phyloP scores from a whole-genome alignment of 1,140 invertebrate genomes.

The Belonocnema kinseyi region DNA sequence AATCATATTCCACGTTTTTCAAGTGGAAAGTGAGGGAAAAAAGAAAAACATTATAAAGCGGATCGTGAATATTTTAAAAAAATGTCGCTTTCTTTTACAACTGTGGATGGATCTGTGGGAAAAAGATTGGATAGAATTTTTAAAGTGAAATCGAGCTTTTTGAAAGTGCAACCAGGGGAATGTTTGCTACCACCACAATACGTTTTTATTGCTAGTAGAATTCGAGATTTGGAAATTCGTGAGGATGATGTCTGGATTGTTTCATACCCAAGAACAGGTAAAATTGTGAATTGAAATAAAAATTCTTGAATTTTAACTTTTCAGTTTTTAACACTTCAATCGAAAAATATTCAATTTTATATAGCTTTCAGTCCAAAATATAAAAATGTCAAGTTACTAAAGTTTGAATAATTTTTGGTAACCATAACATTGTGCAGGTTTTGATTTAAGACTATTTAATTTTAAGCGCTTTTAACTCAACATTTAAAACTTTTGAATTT shows the following conservation, averaged over 20 bases:
- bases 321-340: no score
- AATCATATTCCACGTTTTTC: not conserved
- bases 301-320: not conserved
- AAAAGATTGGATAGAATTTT: conserved; percentile 81
- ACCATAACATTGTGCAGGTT: not conserved
- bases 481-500: no score
- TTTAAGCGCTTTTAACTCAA: conserved; percentile 22
- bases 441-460: conserved; percentile 31
- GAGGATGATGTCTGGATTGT: conserved; percentile 87
- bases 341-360: no score
- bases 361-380: not conserved
- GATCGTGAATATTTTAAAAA: not conserved
- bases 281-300: conserved; percentile 49
- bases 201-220: conserved; percentile 80
- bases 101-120: conserved; percentile 78
- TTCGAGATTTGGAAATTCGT: conserved; percentile 80
- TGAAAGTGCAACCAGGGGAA: conserved; percentile 82
- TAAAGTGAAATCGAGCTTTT: conserved; percentile 80
- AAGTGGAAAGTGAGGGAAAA: not conserved
- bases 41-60: not conserved
- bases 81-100: conserved; percentile 60
- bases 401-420: not conserved
- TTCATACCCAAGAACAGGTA: conserved; percentile 88
- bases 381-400: not conserved
- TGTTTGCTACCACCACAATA: conserved; percentile 82